Percentiles rank a stretch among this genome's conserved stretches.
phyloP scores from a whole-genome alignment of 2,888 invertebrate species.

The Drosophila paranaensis region DNA sequence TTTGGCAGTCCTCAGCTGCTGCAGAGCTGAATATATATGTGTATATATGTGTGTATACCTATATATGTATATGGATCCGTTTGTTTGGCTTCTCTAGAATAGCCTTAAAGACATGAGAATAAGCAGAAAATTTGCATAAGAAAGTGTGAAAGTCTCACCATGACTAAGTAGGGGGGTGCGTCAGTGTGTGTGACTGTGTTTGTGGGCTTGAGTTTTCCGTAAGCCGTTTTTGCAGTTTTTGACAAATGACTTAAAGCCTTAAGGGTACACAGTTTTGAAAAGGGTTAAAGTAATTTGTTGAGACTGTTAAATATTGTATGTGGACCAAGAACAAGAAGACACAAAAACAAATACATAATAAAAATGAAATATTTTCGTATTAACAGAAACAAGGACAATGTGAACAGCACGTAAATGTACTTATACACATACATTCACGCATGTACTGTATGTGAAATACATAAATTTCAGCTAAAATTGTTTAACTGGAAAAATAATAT shows the following conservation, averaged over 20 bases:
- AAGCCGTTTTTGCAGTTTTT: slow-evolving; percentile 72
- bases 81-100: slow-evolving; percentile 39
- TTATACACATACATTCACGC: background rate
- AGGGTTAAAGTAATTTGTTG: slow-evolving; percentile 78
- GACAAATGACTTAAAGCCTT: slow-evolving; percentile 81
- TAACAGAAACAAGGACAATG: slow-evolving; percentile 3
- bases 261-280: slow-evolving; percentile 65
- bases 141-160: slow-evolving; percentile 68
- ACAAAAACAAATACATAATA: slow-evolving; percentile 45
- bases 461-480: slow-evolving; percentile 28
- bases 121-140: slow-evolving; percentile 72
- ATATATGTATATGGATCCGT: slow-evolving; percentile 23
- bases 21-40: slow-evolving; percentile 31
- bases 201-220: slow-evolving; percentile 36
- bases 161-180: slow-evolving; percentile 13
- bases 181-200: slow-evolving; percentile 3
- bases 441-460: background rate
- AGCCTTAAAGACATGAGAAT: slow-evolving; percentile 44
- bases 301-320: slow-evolving; percentile 80
- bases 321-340: slow-evolving; percentile 40
- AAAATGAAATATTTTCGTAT: slow-evolving; percentile 62
- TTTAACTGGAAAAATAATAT: slow-evolving; percentile 52
- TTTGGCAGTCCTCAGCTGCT: slow-evolving; percentile 39
- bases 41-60: slow-evolving; percentile 32
- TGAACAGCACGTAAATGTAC: background rate